Evolutionary conservation across 2,888 invertebrate genomes (phyloP), one percentile per base, ranked within the genome.

Genomic region (Coleophora flavipennella): DNA sequence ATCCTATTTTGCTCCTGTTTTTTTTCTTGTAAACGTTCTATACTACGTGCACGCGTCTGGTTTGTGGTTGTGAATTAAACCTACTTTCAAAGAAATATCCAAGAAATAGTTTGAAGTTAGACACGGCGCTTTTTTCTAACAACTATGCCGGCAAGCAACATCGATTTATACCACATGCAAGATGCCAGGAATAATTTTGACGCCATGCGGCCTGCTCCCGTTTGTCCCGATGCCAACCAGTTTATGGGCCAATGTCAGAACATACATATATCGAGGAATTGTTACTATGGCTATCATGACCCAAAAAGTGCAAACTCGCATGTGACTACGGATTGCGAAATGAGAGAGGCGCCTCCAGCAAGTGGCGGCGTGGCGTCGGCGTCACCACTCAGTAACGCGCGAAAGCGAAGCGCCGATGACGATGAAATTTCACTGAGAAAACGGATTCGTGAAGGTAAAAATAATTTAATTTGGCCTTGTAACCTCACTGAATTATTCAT

Each of bases 271-370:
- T 86, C 86, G 35, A 80, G 77, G 33, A 85, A 86, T 62, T 83
- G 83, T 53, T 86, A 86, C 55, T 86, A 86, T 48, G 86, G 86
- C 38, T 86, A 73, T 59, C 84, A 85, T 41, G 67, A 74, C 45
- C 52, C 68, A 13, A 72, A 74, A 51, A 62, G 45, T 38, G 38
- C 54, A 26, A 56, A 51, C 43, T 46, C 49, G 40, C 55, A 63
- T 51, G 55, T 55, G 46, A 63, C 57, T 41, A 62, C 59, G 9
- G 79, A 79, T 67, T 78, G 74, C 60, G 84, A 85, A 67, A 84
- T 83, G 81, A 46, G 62, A 36, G 80, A 80, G 47, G 54, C 64
- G 40, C 56, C 64, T 32, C 49, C 50, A 40, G 50, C 49, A 28
- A 53, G 50, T 25, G 51, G 41, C n/a, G 32, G 33, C 13, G 46